Percentiles rank a stretch among this genome's conserved stretches.
Evolutionary conservation across 92 coral and sea anemone species (phyloP).

Genomic region (Chrysogorgia sp.): DNA sequence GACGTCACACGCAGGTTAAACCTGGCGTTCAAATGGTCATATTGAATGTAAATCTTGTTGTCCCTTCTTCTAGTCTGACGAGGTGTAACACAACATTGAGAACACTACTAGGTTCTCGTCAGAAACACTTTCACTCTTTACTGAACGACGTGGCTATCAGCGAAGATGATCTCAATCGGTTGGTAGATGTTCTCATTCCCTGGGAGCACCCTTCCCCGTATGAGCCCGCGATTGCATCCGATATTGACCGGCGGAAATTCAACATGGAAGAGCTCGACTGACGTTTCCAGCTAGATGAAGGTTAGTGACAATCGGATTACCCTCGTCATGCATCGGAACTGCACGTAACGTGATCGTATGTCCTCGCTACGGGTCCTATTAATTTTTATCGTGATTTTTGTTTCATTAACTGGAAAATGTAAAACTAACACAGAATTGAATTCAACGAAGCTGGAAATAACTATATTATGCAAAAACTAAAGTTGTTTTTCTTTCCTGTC

Average conservation of each 20-base stretch:
- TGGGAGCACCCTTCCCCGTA: not conserved
- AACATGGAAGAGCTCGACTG: constrained; percentile 31
- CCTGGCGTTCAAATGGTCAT: not conserved
- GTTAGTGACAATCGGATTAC: not conserved
- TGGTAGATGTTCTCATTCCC: constrained; percentile 2
- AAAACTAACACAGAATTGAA: no score
- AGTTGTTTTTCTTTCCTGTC: no score
- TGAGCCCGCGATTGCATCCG: not conserved
- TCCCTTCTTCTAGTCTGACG: not conserved
- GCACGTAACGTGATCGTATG: not conserved
- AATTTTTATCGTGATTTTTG: no score
- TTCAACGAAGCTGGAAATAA: no score
- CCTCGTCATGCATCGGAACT: not conserved
- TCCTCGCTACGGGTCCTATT: no score
- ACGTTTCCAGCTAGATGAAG: not conserved
- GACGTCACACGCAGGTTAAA: no score
- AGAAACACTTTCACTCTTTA: constrained; percentile 19
- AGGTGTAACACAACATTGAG: constrained; percentile 4
- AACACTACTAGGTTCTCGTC: constrained; percentile 8
- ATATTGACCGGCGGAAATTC: constrained; percentile 10
- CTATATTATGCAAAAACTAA: no score
- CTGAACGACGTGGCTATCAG: constrained; percentile 3
- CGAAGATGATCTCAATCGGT: constrained; percentile 27
- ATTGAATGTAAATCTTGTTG: not conserved
- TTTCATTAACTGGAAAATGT: no score